A percentile compares a stretch with the other conserved stretches of the same genome.
phyloP scores from a whole-genome alignment of 1,140 invertebrate species.

The Penaeus indicus region DNA sequence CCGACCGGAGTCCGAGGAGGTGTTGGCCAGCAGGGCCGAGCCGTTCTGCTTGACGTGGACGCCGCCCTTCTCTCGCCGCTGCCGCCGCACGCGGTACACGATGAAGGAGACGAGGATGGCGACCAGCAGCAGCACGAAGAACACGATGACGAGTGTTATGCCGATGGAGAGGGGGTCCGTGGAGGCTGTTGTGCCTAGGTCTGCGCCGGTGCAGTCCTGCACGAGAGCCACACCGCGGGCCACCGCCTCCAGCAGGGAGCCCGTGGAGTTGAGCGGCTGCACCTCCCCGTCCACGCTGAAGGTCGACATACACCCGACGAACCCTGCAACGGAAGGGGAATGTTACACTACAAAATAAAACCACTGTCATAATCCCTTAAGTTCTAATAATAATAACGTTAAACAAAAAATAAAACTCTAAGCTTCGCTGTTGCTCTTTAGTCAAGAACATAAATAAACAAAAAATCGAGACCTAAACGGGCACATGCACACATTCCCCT shows the following conservation, averaged over 20 bases:
- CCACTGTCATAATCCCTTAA: neutral
- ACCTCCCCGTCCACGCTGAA: conserved; percentile 90
- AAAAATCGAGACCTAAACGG: too few species aligned
- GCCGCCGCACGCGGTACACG: conserved; percentile 86
- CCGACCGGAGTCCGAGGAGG: conserved; percentile 64
- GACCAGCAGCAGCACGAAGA: conserved; percentile 90
- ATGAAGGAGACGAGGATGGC: conserved; percentile 91
- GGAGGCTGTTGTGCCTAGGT: conserved; percentile 76
- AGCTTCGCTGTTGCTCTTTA: too few species aligned
- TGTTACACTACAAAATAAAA: neutral
- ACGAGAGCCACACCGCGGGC: conserved; percentile 69
- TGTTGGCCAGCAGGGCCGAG: conserved; percentile 73
- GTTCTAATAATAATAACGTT: too few species aligned
- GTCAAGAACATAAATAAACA: too few species aligned
- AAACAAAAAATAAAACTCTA: neutral
- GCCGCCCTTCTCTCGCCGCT: conserved; percentile 82
- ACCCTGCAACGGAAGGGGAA: conserved; percentile 72
- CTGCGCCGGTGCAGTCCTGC: conserved; percentile 77
- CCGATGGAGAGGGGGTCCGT: conserved; percentile 91
- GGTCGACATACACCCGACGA: conserved; percentile 90
- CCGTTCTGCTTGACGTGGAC: conserved; percentile 70
- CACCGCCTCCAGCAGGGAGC: conserved; percentile 77
- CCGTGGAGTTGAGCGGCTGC: conserved; percentile 89
- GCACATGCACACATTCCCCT: neutral
- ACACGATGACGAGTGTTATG: conserved; percentile 92